Percentiles rank a stretch among this genome's conserved stretches.
Conservation (phyloP, 1,140 invertebrate species). For the Laupala kohalensis region DNA sequence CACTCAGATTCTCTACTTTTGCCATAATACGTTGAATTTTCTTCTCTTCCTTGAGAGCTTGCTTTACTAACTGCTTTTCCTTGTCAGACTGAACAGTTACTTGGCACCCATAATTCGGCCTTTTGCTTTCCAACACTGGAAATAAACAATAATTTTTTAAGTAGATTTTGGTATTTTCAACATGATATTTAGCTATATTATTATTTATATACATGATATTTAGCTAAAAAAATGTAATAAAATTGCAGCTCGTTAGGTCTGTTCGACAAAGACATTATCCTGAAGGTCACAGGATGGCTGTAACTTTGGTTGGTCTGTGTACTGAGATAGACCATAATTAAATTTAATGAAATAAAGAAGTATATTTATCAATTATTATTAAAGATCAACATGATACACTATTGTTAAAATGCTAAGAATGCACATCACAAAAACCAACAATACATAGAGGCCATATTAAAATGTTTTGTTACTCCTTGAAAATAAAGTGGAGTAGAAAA, state of each 20-base stretch:
- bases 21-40: conserved; percentile 32
- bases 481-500: too few relatives aligned
- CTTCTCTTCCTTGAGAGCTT: conserved; percentile 80
- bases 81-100: conserved; percentile 72
- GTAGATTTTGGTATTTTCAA: not conserved
- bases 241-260: not conserved
- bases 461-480: too few relatives aligned
- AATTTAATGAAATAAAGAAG: not conserved
- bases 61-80: conserved; percentile 68
- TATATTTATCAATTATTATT: not conserved
- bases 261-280: not conserved
- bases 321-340: too few relatives aligned
- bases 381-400: not conserved
- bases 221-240: too few relatives aligned
- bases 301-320: too few relatives aligned
- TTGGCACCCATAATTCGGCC: conserved; percentile 29
- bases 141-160: not conserved
- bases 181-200: not conserved
- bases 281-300: not conserved
- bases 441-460: too few relatives aligned
- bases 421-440: too few relatives aligned
- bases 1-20: conserved; percentile 40
- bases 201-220: too few relatives aligned
- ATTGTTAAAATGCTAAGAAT: not conserved
- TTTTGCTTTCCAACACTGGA: not conserved